Conservation (phyloP, 1,140 invertebrate species). For the Tetramorium parvispinum region DNA sequence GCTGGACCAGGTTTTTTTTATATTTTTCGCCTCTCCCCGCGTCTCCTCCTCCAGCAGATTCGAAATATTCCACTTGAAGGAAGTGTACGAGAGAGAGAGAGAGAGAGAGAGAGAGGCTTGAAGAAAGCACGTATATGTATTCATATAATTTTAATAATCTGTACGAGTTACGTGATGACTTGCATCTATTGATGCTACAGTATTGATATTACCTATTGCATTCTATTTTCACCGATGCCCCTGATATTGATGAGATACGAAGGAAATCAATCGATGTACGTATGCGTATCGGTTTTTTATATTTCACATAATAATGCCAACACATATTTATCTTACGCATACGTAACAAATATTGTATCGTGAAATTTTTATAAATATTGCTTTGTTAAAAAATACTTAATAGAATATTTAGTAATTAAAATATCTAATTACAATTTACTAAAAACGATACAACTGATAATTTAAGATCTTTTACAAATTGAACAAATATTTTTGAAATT, state of each 20-base stretch:
- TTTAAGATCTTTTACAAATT: not conserved
- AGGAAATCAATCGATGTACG: conserved; percentile 25
- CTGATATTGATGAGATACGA: not conserved
- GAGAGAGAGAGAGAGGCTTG: not conserved
- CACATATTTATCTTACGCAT: not conserved
- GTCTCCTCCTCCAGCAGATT: not conserved
- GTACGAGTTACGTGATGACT: not conserved
- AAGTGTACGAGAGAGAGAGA: not conserved
- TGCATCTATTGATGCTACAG: not conserved
- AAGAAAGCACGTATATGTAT: not conserved
- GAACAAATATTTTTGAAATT: not conserved
- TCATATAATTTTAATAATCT: not conserved
- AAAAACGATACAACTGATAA: not conserved
- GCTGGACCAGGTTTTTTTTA: not conserved
- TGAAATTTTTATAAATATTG: not conserved
- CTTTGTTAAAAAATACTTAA: not conserved
- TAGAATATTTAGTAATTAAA: conserved; percentile 9
- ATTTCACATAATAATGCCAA: not conserved
- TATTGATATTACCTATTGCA: not conserved
- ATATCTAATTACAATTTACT: not conserved
- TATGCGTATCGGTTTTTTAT: not conserved
- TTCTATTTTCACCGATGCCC: not conserved
- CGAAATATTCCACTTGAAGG: not conserved
- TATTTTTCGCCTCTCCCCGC: not conserved
- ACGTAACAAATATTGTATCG: too few species aligned